Conservation (phyloP, 1,140 invertebrate species). For the Halesus radiatus region DNA sequence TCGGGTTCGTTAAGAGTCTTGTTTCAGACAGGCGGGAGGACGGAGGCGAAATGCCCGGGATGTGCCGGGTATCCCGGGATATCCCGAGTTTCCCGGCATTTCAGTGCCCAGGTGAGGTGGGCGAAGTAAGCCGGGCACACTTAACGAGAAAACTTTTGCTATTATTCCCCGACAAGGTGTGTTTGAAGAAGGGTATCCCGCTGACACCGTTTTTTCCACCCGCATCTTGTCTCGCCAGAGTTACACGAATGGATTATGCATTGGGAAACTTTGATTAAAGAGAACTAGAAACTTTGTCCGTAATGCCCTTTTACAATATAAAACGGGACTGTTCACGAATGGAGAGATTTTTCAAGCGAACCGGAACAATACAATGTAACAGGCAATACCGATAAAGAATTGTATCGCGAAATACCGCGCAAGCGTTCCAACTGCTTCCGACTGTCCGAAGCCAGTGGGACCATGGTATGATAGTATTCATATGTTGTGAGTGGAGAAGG, state of each 20-base stretch:
- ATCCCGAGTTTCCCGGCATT: background rate
- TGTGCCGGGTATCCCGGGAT: background rate
- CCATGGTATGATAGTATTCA: too few relatives aligned
- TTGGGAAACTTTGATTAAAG: constrained; percentile 56
- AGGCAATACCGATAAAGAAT: too few relatives aligned
- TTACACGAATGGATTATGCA: constrained; percentile 51
- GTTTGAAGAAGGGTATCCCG: constrained; percentile 50
- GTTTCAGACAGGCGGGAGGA: background rate
- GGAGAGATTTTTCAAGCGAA: too few relatives aligned
- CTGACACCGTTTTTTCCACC: constrained; percentile 33
- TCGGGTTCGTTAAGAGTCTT: constrained; percentile 39
- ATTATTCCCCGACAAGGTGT: constrained; percentile 47
- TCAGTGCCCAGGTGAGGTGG: constrained; percentile 24
- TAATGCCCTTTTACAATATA: constrained; percentile 4
- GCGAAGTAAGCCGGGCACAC: constrained; percentile 21
- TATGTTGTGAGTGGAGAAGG: too few relatives aligned
- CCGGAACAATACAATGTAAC: too few relatives aligned
- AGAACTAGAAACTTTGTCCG: constrained; percentile 22
- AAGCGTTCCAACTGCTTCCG: too few relatives aligned
- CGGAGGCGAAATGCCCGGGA: constrained; percentile 9
- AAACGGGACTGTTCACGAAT: background rate
- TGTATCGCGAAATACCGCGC: too few relatives aligned
- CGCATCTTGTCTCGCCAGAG: constrained; percentile 31
- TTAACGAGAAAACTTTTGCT: constrained; percentile 53
- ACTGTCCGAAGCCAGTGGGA: too few relatives aligned